Evolutionary conservation across 2,113 vertebrate genomes (phyloP).

Genomic region (Drymodes brunneopygia): DNA sequence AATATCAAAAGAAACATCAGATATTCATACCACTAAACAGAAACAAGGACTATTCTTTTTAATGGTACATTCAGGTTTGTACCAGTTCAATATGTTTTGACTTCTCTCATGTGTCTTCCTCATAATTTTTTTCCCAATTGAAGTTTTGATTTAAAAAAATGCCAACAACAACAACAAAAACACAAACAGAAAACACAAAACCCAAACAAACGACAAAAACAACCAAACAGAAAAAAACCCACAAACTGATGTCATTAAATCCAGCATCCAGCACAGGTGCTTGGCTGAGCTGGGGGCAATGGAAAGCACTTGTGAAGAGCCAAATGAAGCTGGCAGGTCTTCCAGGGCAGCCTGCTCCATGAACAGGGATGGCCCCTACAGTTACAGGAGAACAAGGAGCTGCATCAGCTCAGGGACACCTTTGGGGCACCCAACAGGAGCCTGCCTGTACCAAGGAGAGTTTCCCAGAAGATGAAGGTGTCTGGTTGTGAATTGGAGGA

Average conservation of each 20-base stretch:
- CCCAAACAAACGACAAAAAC: not conserved
- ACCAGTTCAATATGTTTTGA: not conserved
- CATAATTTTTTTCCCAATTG: not conserved
- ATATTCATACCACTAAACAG: not conserved
- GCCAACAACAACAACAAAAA: not conserved
- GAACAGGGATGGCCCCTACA: not conserved
- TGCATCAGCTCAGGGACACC: not conserved
- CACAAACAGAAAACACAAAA: not conserved
- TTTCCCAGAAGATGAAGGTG: not conserved
- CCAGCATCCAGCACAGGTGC: not conserved
- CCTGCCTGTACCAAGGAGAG: not conserved
- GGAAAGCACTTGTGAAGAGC: not conserved
- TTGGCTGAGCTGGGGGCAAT: not conserved
- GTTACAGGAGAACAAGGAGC: not conserved
- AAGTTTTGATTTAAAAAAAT: not conserved
- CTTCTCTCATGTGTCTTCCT: not conserved
- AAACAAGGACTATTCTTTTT: not conserved
- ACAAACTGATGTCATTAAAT: not conserved
- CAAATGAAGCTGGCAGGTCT: not conserved
- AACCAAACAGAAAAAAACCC: fast-evolving
- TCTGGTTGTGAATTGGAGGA: not conserved
- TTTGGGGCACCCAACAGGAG: not conserved
- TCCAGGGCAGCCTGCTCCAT: not conserved
- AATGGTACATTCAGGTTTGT: not conserved
- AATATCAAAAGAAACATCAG: not conserved